Evolutionary conservation across 2,113 vertebrate species (phyloP).

Genomic region (Spea bombifrons): DNA sequence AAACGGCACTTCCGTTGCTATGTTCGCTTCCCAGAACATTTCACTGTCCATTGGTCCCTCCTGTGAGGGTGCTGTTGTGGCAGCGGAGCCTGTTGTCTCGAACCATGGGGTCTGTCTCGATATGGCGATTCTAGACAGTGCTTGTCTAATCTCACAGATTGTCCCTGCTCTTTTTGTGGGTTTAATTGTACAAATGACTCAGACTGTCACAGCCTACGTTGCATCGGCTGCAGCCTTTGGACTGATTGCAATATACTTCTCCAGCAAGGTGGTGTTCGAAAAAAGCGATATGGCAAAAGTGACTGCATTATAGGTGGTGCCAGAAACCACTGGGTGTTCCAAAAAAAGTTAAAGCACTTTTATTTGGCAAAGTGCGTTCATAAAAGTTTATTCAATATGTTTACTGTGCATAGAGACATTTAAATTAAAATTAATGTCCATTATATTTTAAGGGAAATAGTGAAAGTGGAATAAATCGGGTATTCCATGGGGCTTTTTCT

Average conservation of each 20-base stretch:
- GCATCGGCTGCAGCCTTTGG: conserved; percentile 70
- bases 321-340: too few relatives aligned
- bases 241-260: conserved; percentile 76
- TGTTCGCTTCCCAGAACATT: conserved; percentile 41
- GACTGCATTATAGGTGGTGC: conserved; percentile 48
- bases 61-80: conserved; percentile 58
- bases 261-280: conserved; percentile 75
- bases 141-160: conserved; percentile 82
- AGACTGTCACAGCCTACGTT: conserved; percentile 79
- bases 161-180: conserved; percentile 79
- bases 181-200: conserved; percentile 75
- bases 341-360: too few relatives aligned
- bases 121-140: conserved; percentile 83
- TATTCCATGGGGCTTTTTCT: too few relatives aligned
- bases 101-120: conserved; percentile 79
- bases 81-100: conserved; percentile 50
- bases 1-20: conserved; percentile 58
- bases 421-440: too few relatives aligned
- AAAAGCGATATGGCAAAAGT: conserved; percentile 69
- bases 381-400: too few relatives aligned
- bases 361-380: too few relatives aligned
- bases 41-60: conserved; percentile 61
- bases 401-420: too few relatives aligned
- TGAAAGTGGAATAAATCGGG: too few relatives aligned
- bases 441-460: too few relatives aligned